Evolutionary conservation across 2,888 invertebrate species (phyloP), one percentile per base, ranked within the genome.

Genomic region (Aleiodes alternator): DNA sequence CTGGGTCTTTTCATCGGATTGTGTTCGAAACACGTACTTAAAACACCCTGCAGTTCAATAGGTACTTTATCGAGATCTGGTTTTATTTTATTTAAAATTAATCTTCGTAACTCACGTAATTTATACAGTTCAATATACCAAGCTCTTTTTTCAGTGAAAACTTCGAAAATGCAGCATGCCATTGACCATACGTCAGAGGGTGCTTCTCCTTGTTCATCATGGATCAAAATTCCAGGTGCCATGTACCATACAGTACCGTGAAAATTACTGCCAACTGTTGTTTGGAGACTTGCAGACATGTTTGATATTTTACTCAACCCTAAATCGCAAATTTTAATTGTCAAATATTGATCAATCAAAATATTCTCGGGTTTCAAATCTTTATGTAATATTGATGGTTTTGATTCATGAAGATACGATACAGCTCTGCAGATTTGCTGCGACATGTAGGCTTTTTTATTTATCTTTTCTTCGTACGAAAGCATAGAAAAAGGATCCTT

Each of bases 351-450:
- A 14, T 56, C 14, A 8, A 56, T 23, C 3, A 56, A 16, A 7
- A 56, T 14, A 56, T 56, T 56, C 14, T 7, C 56, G 6, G 56
- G 56, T 56, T 56, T 56, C 9, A 56, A 14, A 14, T 56, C 56
- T 56, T 56, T 56, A 23, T 56, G 56, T 4, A 56, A 9, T 4
- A 56, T 14, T 8, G 56, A 8, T 4, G 56, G 56, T 2, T 8
- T 14, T 3, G 4, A 56, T 23, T 56, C 2, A 16, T 56, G 56
- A 4, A 56, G 16, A 14, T 14, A 56, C 9, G 12, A 14, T 14
- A 56, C 23, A 8, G 56, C 56, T 16, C 7, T 56, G 14, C 56
- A 56, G 3, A 56, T 14, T 56, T 56, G 56, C 14, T 14, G 16
- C 5, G 14, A n/a, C 7, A 56, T 56, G 9, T 8, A 7, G 7